Base-by-base conservation (phyloP, 2,888 invertebrate species). In the Reticulitermes lucifugus region DNA sequence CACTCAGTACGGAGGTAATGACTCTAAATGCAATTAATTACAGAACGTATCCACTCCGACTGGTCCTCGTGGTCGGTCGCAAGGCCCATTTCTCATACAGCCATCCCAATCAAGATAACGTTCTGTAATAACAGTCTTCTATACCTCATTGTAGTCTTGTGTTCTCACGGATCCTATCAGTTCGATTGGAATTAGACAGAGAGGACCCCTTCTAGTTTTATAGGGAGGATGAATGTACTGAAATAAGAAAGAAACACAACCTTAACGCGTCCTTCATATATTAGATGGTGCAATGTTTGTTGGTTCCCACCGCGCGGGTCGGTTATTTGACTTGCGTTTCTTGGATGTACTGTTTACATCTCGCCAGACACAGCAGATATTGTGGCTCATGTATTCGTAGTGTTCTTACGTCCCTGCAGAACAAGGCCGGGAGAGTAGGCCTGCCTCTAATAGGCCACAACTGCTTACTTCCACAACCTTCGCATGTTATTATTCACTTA, bases 111-210 rank as follows among this genome's bases (percentile, higher is more conserved):
- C 81, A 70, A 81, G 81, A 81, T 81, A 81, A 81, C 43, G 43
- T n/a, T 25, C 41, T 12, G 70, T 81, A 81, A 81, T 81, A 81
- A 81, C 70, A 65, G 70, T 81, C n/a, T 81, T 70, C 80, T 21
- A 7, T 41, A 14, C 60, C 35, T 21, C 80, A 55, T 60, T 60
- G 80, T 43, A 70, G 43, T 81, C 70, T 81, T n/a, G 60, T 35
- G 65, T 81, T 81, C 81, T 81, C 81, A 65, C 81, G 81, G 81
- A 81, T 81, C 81, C 65, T 81, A 70, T 81, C 81, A 55, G 51
- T 51, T 5, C 9, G 35, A 79, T 25, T 51, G n/a, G 70, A 70
- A 70, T 43, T 46, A n/a, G 77, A 46, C 29, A 25, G 35, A 70
- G 65, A n/a, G 70, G 60, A n/a, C 43, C 21, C 81, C 81, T 81